These are phyloP conservation scores for Temnopleurus reevesii DNA, from an alignment of 53 echinoderm and acorn worm species.

Conservation along the genomic window DNA sequence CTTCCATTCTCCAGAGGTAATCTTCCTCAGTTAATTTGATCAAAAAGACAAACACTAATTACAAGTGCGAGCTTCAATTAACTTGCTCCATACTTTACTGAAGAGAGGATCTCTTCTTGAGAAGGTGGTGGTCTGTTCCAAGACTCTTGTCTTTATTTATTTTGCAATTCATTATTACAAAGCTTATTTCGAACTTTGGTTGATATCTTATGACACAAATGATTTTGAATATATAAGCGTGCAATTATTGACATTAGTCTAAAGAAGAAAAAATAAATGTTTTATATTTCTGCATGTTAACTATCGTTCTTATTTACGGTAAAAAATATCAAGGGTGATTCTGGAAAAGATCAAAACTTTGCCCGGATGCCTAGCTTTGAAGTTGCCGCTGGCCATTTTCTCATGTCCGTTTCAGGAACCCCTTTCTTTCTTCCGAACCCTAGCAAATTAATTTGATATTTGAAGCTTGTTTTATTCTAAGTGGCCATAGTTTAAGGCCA, in stretches of 20 bases:
- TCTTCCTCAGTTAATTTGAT: slow-evolving; percentile 22
- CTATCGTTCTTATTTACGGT: neutral
- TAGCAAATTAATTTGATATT: slow-evolving; percentile 27
- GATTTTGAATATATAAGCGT: no score
- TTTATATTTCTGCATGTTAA: neutral
- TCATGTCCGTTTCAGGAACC: neutral
- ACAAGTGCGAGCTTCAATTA: slow-evolving; percentile 12
- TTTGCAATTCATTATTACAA: neutral
- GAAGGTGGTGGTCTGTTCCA: neutral
- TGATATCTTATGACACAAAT: neutral
- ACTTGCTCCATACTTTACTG: neutral
- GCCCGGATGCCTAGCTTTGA: neutral
- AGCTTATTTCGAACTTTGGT: neutral
- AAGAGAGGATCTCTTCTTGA: neutral
- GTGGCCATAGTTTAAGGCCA: neutral
- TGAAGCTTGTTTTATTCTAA: slow-evolving; percentile 8
- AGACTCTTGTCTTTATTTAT: neutral
- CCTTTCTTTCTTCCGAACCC: neutral
- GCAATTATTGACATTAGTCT: no score
- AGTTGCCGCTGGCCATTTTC: neutral
- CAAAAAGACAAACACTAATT: slow-evolving; percentile 37
- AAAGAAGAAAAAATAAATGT: neutral
- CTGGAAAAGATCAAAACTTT: neutral
- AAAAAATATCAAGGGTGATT: neutral
- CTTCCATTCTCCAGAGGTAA: neutral